These are phyloP conservation scores for Melanerpes formicivorus DNA, from an alignment of 2,113 vertebrate species.

Conservation along the genomic window DNA sequence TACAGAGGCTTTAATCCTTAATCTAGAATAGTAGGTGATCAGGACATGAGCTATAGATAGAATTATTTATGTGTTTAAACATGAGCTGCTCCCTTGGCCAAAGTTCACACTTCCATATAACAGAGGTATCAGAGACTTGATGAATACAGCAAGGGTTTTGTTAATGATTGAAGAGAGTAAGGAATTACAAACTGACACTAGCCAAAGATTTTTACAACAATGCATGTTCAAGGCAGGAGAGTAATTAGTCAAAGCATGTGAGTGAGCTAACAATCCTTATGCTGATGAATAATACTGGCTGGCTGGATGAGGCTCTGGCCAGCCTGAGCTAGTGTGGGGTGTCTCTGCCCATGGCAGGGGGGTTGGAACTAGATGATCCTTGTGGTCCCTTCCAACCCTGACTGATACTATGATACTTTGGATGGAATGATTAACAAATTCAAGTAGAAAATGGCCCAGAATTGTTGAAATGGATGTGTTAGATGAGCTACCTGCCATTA, in stretches of 20 bases:
- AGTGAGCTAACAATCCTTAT: not conserved
- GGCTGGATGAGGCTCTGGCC: too few relatives aligned
- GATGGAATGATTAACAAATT: not conserved
- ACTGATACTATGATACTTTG: not conserved
- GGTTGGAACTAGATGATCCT: too few relatives aligned
- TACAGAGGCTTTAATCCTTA: not conserved
- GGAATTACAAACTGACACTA: not conserved
- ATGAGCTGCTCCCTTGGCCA: not conserved
- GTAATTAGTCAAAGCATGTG: not conserved
- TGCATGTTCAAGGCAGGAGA: not conserved
- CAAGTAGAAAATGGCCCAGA: not conserved
- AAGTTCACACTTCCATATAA: not conserved
- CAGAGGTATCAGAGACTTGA: not conserved
- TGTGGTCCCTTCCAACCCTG: too few relatives aligned
- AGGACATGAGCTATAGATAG: not conserved
- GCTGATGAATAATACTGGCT: not conserved
- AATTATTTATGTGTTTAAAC: not conserved
- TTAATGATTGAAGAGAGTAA: constrained; percentile 3
- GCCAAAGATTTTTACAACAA: not conserved
- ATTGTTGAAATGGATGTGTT: not conserved
- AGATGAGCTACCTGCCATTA: not conserved
- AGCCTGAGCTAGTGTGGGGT: too few relatives aligned
- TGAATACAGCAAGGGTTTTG: not conserved
- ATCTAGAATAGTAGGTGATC: not conserved
- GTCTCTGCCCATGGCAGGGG: too few relatives aligned